phyloP scores from a whole-genome alignment of 2,113 vertebrate species.

The Riparia riparia region DNA sequence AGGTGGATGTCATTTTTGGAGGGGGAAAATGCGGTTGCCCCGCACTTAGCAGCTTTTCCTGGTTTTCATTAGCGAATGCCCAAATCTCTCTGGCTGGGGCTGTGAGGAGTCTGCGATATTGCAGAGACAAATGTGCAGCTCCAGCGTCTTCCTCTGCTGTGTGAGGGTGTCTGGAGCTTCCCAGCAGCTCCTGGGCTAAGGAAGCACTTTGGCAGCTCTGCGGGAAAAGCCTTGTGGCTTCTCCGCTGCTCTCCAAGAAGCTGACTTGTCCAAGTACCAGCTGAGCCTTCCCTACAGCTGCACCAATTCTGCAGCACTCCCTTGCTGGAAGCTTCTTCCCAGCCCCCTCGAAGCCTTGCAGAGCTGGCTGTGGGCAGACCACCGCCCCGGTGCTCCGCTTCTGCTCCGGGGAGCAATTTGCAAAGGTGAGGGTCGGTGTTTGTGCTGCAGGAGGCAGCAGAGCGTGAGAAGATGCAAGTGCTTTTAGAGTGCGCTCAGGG shows the following conservation, averaged over 20 bases:
- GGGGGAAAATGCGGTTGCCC: not conserved
- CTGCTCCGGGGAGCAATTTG: rapidly evolving
- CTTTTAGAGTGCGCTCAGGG: not conserved
- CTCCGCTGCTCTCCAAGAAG: not conserved
- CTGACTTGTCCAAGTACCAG: not conserved
- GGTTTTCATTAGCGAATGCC: not conserved
- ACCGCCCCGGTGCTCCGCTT: not conserved
- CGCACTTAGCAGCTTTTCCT: not conserved
- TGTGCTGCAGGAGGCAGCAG: not conserved
- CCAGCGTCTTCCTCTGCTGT: not conserved
- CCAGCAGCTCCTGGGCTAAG: not conserved
- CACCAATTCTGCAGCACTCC: not conserved
- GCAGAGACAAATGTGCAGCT: not conserved
- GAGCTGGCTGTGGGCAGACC: not conserved
- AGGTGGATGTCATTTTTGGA: constrained; percentile 12
- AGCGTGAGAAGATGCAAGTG: not conserved
- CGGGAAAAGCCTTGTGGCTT: not conserved
- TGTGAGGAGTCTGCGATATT: rapidly evolving
- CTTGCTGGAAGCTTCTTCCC: not conserved
- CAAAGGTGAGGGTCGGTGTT: not conserved
- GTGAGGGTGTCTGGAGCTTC: not conserved
- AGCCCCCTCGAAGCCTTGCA: not conserved
- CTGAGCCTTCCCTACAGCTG: not conserved
- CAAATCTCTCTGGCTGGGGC: not conserved
- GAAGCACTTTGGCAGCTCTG: not conserved